Conservation (phyloP, 2,797 vertebrate genomes). For the Takifugu rubripes region DNA sequence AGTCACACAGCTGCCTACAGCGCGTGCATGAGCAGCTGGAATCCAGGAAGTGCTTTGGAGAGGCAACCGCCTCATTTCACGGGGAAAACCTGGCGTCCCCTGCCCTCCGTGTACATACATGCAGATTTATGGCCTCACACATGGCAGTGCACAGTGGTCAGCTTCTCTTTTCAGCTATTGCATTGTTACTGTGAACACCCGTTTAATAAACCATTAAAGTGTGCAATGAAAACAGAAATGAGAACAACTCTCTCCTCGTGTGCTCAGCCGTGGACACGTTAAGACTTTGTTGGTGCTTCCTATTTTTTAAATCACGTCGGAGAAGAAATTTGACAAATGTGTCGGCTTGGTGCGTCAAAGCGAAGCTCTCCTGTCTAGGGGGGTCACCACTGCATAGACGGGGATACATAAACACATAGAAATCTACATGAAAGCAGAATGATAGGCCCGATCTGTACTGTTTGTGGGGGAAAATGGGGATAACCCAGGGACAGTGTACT, state of each 20-base stretch:
- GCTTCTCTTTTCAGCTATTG: constrained; percentile 71
- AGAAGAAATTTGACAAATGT: too few relatives aligned
- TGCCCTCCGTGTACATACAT: constrained; percentile 70
- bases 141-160: constrained; percentile 60
- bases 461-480: too few relatives aligned
- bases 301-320: too few relatives aligned
- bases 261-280: constrained; percentile 7
- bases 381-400: too few relatives aligned
- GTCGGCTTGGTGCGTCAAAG: too few relatives aligned
- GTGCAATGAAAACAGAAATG: constrained; percentile 74
- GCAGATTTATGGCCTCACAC: constrained; percentile 60
- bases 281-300: neutral
- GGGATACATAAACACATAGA: too few relatives aligned
- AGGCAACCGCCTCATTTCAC: constrained; percentile 26
- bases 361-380: too few relatives aligned
- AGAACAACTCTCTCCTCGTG: constrained; percentile 17
- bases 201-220: constrained; percentile 77
- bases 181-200: constrained; percentile 80
- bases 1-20: constrained; percentile 34
- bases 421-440: too few relatives aligned
- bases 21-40: constrained; percentile 17
- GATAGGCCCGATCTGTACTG: too few relatives aligned
- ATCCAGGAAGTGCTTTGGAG: constrained; percentile 17
- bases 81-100: constrained; percentile 37
- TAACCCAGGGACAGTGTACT: too few relatives aligned